Percentiles rank a stretch among this genome's conserved stretches.
phyloP scores from a whole-genome alignment of 2,888 invertebrate species.

The Pyrocoelia pectoralis region DNA sequence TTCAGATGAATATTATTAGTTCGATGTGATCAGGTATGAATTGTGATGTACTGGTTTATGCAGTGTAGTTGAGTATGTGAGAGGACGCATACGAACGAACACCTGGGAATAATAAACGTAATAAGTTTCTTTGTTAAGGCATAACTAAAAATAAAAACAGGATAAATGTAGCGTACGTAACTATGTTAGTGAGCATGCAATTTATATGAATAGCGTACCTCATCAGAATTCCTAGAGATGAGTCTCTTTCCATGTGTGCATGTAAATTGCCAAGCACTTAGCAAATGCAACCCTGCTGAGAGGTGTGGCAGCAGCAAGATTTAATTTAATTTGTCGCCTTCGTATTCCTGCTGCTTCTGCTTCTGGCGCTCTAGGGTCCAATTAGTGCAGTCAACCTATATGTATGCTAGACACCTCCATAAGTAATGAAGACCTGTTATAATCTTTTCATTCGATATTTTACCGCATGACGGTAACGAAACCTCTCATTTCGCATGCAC shows the following conservation, averaged over 20 bases:
- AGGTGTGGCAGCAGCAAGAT: slow-evolving; percentile 50
- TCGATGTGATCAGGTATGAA: too few relatives aligned
- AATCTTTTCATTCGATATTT: slow-evolving; percentile 36
- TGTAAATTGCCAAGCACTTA: slow-evolving; percentile 46
- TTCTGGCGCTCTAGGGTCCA: slow-evolving; percentile 46
- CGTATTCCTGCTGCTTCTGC: slow-evolving; percentile 34
- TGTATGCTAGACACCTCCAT: slow-evolving; percentile 42
- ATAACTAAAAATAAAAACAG: slow-evolving; percentile 16
- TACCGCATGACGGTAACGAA: slow-evolving; percentile 28
- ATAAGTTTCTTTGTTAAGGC: too few relatives aligned
- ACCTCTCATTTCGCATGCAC: slow-evolving; percentile 29
- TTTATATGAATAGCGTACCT: slow-evolving; percentile 37
- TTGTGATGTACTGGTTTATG: too few relatives aligned
- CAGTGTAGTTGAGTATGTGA: too few relatives aligned
- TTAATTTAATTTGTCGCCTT: slow-evolving; percentile 53
- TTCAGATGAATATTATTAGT: too few relatives aligned
- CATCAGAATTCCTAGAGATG: slow-evolving; percentile 44
- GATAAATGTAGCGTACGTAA: slow-evolving; percentile 44
- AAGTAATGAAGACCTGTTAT: slow-evolving; percentile 38
- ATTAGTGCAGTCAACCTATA: slow-evolving; percentile 48
- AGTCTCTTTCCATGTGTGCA: slow-evolving; percentile 45
- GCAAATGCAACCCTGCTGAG: slow-evolving; percentile 42
- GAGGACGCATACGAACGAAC: too few relatives aligned
- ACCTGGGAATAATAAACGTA: too few relatives aligned
- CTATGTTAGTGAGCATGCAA: slow-evolving; percentile 43